These are phyloP conservation scores for Sebastes jordani DNA, from an alignment of 2,797 vertebrate genomes.

Conservation along the genomic window DNA sequence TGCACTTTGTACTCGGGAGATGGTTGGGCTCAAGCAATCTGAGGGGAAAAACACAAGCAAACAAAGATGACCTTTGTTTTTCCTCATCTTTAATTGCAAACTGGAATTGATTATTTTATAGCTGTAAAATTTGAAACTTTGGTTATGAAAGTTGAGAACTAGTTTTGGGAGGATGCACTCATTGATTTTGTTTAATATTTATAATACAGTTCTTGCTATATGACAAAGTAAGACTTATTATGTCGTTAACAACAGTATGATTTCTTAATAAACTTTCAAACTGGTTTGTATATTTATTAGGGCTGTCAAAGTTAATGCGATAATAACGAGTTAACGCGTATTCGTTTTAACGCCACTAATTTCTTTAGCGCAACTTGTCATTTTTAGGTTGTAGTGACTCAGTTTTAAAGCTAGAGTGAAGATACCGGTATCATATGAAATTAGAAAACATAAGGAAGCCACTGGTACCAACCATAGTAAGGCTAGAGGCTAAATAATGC, in stretches of 20 bases:
- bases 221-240: not conserved
- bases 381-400: no score
- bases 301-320: no score
- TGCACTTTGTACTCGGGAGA: not conserved
- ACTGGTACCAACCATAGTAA: no score
- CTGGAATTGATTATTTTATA: not conserved
- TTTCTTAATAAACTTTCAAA: not conserved
- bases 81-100: not conserved
- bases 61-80: not conserved
- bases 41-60: not conserved
- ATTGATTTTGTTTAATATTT: not conserved
- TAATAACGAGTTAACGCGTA: no score
- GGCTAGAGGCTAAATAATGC: no score
- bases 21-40: not conserved
- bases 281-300: not conserved
- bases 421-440: no score
- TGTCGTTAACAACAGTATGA: not conserved
- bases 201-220: not conserved
- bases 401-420: no score
- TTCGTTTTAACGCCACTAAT: no score
- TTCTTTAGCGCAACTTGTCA: no score
- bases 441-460: no score
- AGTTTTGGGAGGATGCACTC: not conserved
- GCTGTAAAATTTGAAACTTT: not conserved
- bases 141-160: not conserved